A percentile compares a stretch with the other conserved stretches of the same genome.
Evolutionary conservation across 2,797 vertebrate species (phyloP).

Genomic region (Hafferia zeledoni): DNA sequence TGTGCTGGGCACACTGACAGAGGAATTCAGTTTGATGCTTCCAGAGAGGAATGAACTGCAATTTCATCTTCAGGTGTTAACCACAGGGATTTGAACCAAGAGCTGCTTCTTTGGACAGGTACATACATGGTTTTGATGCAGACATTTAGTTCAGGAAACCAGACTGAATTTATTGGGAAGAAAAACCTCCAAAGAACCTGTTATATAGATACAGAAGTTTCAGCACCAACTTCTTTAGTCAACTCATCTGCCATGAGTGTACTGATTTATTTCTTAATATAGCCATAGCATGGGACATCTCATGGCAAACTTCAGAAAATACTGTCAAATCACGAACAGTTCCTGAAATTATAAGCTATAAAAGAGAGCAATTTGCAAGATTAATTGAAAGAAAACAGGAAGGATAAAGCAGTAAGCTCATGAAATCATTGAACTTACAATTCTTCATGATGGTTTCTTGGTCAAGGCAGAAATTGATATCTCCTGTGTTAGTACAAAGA

Average conservation of each 20-base stretch:
- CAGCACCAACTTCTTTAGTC: neutral
- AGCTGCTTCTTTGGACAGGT: neutral
- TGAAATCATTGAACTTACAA: neutral
- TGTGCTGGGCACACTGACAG: neutral
- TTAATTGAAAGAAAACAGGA: neutral
- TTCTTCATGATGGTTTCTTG: neutral
- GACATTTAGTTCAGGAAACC: neutral
- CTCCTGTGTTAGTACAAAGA: neutral
- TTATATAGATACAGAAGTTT: neutral
- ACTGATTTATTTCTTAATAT: neutral
- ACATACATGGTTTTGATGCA: neutral
- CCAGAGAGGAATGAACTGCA: neutral
- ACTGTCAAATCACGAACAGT: neutral
- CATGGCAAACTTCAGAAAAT: neutral
- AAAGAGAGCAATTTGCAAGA: neutral
- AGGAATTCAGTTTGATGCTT: neutral
- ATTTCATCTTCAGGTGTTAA: neutral
- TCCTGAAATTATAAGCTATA: conserved; percentile 19
- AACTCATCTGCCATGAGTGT: neutral
- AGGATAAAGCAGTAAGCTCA: neutral
- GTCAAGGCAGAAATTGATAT: neutral
- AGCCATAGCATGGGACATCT: neutral
- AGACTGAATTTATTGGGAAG: neutral
- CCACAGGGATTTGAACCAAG: neutral
- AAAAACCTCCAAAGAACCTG: neutral